These are phyloP conservation scores for Eupleurogrammus muticus DNA, from an alignment of 2,797 vertebrate genomes.

Conservation along the genomic window DNA sequence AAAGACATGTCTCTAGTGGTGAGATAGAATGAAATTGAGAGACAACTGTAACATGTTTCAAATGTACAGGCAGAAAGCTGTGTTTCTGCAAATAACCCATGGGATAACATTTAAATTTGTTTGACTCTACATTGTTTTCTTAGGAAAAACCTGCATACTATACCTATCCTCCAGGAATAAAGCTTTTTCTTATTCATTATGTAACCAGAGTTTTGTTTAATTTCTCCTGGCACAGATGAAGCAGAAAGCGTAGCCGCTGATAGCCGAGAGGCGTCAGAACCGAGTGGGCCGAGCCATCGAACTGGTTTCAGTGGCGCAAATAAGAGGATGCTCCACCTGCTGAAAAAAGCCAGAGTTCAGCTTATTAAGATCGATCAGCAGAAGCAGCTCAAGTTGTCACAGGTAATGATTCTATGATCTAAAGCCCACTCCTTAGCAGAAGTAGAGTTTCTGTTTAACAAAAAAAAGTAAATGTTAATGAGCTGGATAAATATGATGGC, in stretches of 20 bases:
- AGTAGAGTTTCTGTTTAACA: not conserved
- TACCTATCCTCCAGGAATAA: rapidly evolving
- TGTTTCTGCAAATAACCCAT: too few species aligned
- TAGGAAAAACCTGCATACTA: too few species aligned
- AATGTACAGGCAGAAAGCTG: too few species aligned
- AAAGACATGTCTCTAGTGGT: too few species aligned
- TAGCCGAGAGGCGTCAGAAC: conserved; percentile 53
- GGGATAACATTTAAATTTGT: too few species aligned
- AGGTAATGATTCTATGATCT: conserved; percentile 72
- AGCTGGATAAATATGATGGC: not conserved
- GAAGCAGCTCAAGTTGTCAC: conserved; percentile 85
- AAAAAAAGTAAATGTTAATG: not conserved
- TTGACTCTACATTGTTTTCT: too few species aligned
- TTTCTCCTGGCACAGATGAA: conserved; percentile 55
- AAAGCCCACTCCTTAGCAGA: too few species aligned
- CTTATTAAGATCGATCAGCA: conserved; percentile 95
- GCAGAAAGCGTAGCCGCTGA: conserved; percentile 9
- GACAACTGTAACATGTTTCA: too few species aligned
- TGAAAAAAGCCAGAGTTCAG: conserved; percentile 94
- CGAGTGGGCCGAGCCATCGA: conserved; percentile 65
- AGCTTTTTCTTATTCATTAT: not conserved
- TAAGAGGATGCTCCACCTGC: conserved; percentile 91
- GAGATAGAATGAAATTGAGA: too few species aligned
- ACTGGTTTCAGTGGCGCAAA: conserved; percentile 87
- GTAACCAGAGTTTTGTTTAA: not conserved